phyloP scores from a whole-genome alignment of 2,888 invertebrate species.

The Nomada ruficornis region DNA sequence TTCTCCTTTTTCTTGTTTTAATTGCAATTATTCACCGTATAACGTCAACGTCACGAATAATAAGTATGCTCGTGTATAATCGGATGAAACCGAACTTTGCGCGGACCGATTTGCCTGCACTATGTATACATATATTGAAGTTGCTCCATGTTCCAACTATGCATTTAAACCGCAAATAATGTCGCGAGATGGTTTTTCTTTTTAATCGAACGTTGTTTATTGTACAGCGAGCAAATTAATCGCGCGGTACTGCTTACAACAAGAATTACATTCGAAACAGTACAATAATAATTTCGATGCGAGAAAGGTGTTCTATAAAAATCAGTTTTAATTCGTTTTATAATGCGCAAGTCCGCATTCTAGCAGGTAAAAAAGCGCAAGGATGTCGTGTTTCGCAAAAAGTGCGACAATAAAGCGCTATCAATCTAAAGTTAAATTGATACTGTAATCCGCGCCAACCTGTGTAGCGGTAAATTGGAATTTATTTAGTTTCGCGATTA shows the following conservation, averaged over 20 bases:
- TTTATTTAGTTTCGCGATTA: neutral
- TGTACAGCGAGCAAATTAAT: neutral
- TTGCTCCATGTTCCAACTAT: neutral
- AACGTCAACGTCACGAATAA: constrained; percentile 52
- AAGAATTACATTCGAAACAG: neutral
- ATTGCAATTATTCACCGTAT: constrained; percentile 27
- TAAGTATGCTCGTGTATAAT: constrained; percentile 23
- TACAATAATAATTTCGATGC: neutral
- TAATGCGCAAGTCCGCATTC: neutral
- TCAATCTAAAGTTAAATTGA: neutral
- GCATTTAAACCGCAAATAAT: constrained; percentile 18
- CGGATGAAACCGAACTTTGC: constrained; percentile 56
- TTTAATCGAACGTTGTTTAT: constrained; percentile 2
- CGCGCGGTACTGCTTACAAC: neutral
- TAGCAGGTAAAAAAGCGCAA: neutral
- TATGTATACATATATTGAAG: neutral
- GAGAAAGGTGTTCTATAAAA: neutral
- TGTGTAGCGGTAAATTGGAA: neutral
- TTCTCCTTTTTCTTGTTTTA: constrained; percentile 18
- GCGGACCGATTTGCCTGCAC: constrained; percentile 31
- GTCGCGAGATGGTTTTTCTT: neutral
- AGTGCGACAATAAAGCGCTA: neutral
- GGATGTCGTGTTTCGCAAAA: neutral
- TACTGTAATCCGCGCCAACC: neutral
- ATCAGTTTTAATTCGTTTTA: neutral